Evolutionary conservation across 1,140 invertebrate species (phyloP).

Genomic region (Melanaphis sacchari): DNA sequence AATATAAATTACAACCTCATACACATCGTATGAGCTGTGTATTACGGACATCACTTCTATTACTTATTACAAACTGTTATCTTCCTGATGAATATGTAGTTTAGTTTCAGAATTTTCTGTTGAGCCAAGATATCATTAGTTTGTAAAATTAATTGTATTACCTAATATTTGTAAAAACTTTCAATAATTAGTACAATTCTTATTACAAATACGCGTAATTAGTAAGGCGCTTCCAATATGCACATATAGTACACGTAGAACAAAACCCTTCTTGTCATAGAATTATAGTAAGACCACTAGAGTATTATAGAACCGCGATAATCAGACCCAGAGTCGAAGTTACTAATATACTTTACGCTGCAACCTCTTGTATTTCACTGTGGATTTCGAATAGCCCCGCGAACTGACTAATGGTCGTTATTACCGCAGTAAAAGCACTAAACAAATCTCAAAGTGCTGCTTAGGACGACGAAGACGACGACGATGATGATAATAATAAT

Average conservation of each 20-base stretch:
- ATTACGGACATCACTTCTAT: background rate
- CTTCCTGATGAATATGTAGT: background rate
- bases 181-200: background rate
- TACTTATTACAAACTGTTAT: background rate
- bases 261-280: background rate
- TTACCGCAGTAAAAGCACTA: constrained; percentile 48
- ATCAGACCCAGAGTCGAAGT: background rate
- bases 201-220: background rate
- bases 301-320: background rate
- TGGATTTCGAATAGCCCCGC: background rate
- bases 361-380: constrained; percentile 10
- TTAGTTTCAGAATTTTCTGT: background rate
- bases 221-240: background rate
- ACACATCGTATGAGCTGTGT: background rate
- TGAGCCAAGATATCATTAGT: background rate
- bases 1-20: background rate
- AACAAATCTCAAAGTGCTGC: constrained; percentile 42
- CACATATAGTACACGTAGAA: background rate
- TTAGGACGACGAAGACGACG: background rate
- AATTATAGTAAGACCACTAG: background rate
- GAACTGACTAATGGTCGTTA: constrained; percentile 44
- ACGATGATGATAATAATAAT: constrained; percentile 27
- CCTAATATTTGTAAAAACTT: background rate
- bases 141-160: background rate
- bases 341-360: background rate